Percentiles rank a stretch among this genome's conserved stretches.
Conservation (phyloP, 2,113 vertebrate species). For the Leuciscus idus region DNA sequence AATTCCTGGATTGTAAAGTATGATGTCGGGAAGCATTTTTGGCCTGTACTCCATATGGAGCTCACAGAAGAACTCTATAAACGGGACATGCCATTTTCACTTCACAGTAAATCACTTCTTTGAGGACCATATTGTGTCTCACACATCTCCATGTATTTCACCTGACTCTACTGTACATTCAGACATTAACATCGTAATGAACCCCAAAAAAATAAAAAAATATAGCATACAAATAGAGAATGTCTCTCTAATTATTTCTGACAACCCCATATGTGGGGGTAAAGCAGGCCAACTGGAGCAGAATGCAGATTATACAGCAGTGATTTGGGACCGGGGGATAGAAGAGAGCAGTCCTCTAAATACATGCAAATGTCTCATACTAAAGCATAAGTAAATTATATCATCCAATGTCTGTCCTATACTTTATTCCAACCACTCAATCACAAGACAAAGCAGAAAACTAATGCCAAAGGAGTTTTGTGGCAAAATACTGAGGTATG, state of each 20-base stretch:
- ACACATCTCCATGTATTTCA: not conserved
- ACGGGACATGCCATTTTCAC: slow-evolving; percentile 47
- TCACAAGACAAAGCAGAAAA: slow-evolving; percentile 2
- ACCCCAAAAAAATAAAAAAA: not conserved
- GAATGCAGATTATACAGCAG: slow-evolving; percentile 20
- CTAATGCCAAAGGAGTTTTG: not conserved
- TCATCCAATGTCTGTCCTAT: not conserved
- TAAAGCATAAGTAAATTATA: not conserved
- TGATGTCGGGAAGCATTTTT: slow-evolving; percentile 22
- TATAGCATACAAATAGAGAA: not conserved
- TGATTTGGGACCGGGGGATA: not conserved
- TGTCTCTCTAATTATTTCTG: not conserved
- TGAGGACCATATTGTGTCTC: not conserved
- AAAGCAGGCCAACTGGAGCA: slow-evolving; percentile 1
- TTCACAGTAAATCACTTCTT: slow-evolving; percentile 6
- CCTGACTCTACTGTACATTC: not conserved
- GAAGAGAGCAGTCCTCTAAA: not conserved
- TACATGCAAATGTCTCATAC: not conserved
- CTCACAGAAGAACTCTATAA: slow-evolving; percentile 41
- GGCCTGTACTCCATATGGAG: slow-evolving; percentile 50
- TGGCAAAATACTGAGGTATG: not conserved
- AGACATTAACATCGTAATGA: not conserved
- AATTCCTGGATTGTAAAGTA: not conserved
- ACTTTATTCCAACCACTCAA: not conserved
- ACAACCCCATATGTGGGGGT: slow-evolving; percentile 23